Evolutionary conservation across 1,140 invertebrate species (phyloP).

Genomic region (Orius insidiosus): DNA sequence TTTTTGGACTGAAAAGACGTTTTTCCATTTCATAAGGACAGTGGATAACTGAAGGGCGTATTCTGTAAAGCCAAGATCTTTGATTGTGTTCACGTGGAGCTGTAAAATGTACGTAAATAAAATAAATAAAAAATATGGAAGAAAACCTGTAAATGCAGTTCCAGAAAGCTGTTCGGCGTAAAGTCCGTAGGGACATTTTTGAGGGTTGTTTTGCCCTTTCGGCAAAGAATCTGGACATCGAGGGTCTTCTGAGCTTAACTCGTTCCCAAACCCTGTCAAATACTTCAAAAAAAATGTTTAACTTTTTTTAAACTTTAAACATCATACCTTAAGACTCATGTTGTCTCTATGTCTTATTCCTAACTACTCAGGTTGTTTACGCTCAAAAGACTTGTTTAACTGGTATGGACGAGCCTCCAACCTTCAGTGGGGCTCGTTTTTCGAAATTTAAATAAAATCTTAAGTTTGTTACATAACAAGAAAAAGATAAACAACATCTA

Average conservation of each 20-base stretch:
- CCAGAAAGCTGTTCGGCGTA: conserved; percentile 96
- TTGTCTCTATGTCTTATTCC: too few relatives aligned
- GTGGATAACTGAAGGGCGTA: conserved; percentile 77
- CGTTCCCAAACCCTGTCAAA: conserved; percentile 79
- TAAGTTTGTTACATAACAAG: too few relatives aligned
- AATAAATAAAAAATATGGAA: too few relatives aligned
- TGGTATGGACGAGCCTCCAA: too few relatives aligned
- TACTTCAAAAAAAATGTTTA: conserved; percentile 35
- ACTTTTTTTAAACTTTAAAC: too few relatives aligned
- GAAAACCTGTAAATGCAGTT: conserved; percentile 80
- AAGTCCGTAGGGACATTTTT: conserved; percentile 81
- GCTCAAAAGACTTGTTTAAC: too few relatives aligned
- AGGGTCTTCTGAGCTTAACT: conserved; percentile 78
- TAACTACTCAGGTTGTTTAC: too few relatives aligned
- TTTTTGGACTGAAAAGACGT: conserved; percentile 32
- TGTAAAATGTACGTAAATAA: conserved; percentile 15
- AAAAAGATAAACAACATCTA: too few relatives aligned
- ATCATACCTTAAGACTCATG: too few relatives aligned
- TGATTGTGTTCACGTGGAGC: conserved; percentile 69
- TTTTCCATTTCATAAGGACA: conserved; percentile 28
- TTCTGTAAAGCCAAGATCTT: conserved; percentile 88
- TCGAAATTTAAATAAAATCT: too few relatives aligned
- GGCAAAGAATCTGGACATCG: conserved; percentile 74
- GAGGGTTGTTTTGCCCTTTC: conserved; percentile 76
- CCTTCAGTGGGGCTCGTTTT: too few relatives aligned